Evolutionary conservation across 2,113 vertebrate genomes (phyloP), one percentile per base, ranked within the genome.

Genomic region (Tyto alba): DNA sequence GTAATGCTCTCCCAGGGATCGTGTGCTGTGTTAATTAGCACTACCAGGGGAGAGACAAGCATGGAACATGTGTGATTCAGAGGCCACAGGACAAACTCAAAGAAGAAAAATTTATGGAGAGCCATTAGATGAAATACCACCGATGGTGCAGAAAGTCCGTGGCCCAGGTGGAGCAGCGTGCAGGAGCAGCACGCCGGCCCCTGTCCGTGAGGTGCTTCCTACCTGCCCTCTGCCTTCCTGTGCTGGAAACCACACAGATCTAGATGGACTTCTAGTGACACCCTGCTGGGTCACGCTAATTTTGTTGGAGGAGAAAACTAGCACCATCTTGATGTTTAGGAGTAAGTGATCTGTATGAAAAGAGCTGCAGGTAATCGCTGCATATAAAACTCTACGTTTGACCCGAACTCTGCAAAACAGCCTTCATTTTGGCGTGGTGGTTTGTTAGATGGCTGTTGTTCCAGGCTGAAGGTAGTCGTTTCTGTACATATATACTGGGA

Each of bases 111-210:
- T 16, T 13, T 36, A 17, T 7, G 29, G 56, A n/a, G 45, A 66
- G 41, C 30, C 25, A 0, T 73, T 47, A 66, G 57, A 16, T 7
- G 1, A 83, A 86, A 53, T 41, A 9, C 10, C 19, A 8, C 16
- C 0, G 1, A 4, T 59, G 45, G 79, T 43, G 59, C 45, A 50
- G 63, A 14, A 45, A 68, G 62, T 16, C 45, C 30, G 16, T 55
- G 55, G 26, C 20, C 40, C 19, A 1, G 0, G 0, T 7, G 11
- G 41, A 72, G 57, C 77, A 43, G 29, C 16, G 0, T 10, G 34
- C n/a, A 52, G 63, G 53, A 73, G 85, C n/a, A 43, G 55, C 30
- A 4, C 41, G 52, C 32, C 76, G 71, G 59, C 25, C 53, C 53
- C 53, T 66, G 32, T 47, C 72, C 21, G 0, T 41, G 5, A 43